phyloP scores from a whole-genome alignment of 2,113 vertebrate species.

The Toxostoma redivivum region DNA sequence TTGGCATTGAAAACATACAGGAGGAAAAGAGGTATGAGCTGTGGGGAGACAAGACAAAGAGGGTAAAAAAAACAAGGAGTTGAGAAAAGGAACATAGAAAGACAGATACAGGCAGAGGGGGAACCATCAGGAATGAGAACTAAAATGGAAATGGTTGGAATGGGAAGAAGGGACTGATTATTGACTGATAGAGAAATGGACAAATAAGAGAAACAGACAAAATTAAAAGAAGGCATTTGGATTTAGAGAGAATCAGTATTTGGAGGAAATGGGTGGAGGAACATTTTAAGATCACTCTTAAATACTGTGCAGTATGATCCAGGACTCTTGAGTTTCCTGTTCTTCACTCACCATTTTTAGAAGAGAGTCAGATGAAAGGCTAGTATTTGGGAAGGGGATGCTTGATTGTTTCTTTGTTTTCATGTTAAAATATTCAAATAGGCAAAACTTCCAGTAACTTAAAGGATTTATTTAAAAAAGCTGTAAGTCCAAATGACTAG shows the following conservation, averaged over 20 bases:
- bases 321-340: background rate
- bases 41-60: background rate
- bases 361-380: background rate
- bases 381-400: background rate
- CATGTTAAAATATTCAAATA: background rate
- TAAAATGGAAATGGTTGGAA: background rate
- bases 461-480: background rate
- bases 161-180: background rate
- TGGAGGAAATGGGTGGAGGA: background rate
- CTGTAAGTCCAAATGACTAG: background rate
- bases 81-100: background rate
- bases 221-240: background rate
- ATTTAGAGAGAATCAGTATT: background rate
- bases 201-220: background rate
- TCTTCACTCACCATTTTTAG: background rate
- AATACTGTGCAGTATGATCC: background rate
- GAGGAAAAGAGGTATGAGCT: constrained; percentile 86
- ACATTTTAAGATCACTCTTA: background rate
- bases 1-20: constrained; percentile 92
- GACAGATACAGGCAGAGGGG: background rate
- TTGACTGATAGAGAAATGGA: background rate
- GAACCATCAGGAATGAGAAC: background rate
- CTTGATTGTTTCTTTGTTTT: background rate
- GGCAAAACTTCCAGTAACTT: background rate
- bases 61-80: background rate